Evolutionary conservation across 2,797 vertebrate species (phyloP).

Genomic region (Sebastes elongatus): DNA sequence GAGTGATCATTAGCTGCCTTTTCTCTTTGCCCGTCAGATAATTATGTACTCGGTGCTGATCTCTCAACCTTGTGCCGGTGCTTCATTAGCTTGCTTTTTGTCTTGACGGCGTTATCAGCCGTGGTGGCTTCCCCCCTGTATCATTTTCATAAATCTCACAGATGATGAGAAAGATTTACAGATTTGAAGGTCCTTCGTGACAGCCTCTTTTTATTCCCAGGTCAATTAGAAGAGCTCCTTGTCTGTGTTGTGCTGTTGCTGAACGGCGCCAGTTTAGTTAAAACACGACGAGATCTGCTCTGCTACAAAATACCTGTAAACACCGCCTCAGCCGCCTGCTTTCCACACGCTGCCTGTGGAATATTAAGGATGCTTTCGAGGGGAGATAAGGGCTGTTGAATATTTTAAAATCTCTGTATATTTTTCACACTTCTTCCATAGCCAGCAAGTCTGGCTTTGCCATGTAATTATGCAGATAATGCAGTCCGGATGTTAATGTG

Average conservation of each 20-base stretch:
- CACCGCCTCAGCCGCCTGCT: slow-evolving; percentile 13
- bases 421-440: slow-evolving; percentile 41
- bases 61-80: slow-evolving; percentile 32
- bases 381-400: slow-evolving; percentile 36
- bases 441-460: not conserved
- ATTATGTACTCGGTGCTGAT: slow-evolving; percentile 52
- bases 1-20: slow-evolving; percentile 54
- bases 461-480: slow-evolving; percentile 42
- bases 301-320: slow-evolving; percentile 43
- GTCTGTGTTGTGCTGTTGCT: not conserved
- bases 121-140: not conserved
- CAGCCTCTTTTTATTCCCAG: not conserved
- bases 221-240: slow-evolving; percentile 1
- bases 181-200: slow-evolving; percentile 1
- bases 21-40: slow-evolving; percentile 44
- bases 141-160: slow-evolving; percentile 14
- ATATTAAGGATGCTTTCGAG: slow-evolving; percentile 43
- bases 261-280: slow-evolving; percentile 10
- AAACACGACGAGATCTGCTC: slow-evolving; percentile 36
- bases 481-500: slow-evolving; percentile 41
- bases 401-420: slow-evolving; percentile 38
- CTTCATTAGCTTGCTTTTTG: slow-evolving; percentile 45
- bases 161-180: not conserved
- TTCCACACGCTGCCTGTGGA: slow-evolving; percentile 26
- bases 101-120: slow-evolving; percentile 5